Percentiles rank a stretch among this genome's conserved stretches.
These are phyloP conservation scores for Myiotriccus ornatus DNA, from an alignment of 2,797 vertebrate species.

Conservation along the genomic window DNA sequence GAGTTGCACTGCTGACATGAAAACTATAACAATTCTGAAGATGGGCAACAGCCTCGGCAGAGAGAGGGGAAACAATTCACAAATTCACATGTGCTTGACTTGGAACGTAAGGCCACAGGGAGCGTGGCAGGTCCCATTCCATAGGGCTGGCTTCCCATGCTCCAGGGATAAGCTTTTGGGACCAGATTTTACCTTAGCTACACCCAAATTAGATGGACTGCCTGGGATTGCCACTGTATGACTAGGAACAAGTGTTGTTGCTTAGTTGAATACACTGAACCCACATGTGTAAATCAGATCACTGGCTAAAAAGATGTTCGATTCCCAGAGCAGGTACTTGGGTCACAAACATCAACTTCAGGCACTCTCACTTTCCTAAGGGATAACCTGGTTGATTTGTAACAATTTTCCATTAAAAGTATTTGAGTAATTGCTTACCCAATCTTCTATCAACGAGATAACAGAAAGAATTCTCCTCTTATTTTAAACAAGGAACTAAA, in stretches of 20 bases:
- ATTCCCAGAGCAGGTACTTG: not conserved
- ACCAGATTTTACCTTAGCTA: not conserved
- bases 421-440: not conserved
- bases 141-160: rapidly evolving
- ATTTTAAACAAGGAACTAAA: not conserved
- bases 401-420: not conserved
- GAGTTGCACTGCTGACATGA: not conserved
- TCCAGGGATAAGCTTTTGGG: not conserved
- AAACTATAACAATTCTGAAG: not conserved
- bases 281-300: not conserved
- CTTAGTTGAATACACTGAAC: not conserved
- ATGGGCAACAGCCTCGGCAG: not conserved
- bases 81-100: not conserved
- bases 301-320: not conserved
- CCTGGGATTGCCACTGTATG: not conserved
- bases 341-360: not conserved
- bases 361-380: not conserved
- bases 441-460: not conserved
- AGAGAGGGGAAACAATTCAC: not conserved
- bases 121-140: not conserved
- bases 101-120: not conserved
- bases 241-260: not conserved
- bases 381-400: not conserved
- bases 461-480: not conserved
- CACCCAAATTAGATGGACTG: not conserved